phyloP scores from a whole-genome alignment of 2,797 vertebrate species.

The Argyrosomus regius region DNA sequence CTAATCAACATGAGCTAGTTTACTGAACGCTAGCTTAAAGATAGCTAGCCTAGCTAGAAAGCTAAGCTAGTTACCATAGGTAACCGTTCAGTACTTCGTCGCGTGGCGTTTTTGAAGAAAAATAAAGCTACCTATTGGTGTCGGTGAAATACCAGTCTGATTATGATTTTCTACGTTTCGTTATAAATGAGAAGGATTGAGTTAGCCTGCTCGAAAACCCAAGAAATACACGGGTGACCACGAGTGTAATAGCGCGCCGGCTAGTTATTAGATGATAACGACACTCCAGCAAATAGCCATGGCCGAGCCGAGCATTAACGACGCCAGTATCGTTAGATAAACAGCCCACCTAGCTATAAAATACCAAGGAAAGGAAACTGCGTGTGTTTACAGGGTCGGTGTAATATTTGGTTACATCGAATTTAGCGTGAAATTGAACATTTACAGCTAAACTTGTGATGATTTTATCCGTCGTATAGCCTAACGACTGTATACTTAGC shows the following conservation, averaged over 20 bases:
- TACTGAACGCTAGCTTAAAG: slow-evolving; percentile 31
- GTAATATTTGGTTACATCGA: neutral
- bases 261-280: slow-evolving; percentile 41
- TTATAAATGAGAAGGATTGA: rapidly evolving
- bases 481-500: neutral
- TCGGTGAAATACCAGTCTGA: rapidly evolving
- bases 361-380: rapidly evolving
- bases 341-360: neutral
- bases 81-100: neutral
- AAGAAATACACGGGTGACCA: slow-evolving; percentile 30
- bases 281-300: slow-evolving; percentile 65
- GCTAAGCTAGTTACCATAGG: slow-evolving; percentile 3
- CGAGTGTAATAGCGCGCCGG: slow-evolving; percentile 57
- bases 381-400: rapidly evolving
- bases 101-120: neutral
- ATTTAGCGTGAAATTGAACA: rapidly evolving
- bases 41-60: slow-evolving; percentile 39
- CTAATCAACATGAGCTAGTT: slow-evolving; percentile 56
- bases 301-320: slow-evolving; percentile 21
- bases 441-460: too few relatives aligned
- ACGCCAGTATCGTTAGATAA: neutral
- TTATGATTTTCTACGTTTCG: rapidly evolving
- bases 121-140: neutral
- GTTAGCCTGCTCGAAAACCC: neutral
- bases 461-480: neutral